Conservation (phyloP, 1,140 invertebrate genomes). For the Lerema accius region DNA sequence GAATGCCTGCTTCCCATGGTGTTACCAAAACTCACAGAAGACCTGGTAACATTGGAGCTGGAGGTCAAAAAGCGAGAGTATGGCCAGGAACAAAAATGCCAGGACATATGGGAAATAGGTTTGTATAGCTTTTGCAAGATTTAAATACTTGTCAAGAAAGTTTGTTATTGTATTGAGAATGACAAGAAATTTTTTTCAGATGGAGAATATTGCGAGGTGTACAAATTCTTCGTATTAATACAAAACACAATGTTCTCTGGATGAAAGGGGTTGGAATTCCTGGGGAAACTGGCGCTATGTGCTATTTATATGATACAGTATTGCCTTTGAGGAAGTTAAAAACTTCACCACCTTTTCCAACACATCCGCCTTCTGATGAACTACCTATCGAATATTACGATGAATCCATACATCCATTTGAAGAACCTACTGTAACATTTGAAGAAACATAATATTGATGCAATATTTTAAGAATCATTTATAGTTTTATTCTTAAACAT, state of each 20-base stretch:
- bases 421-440: conserved; percentile 80
- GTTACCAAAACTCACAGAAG: conserved; percentile 97
- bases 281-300: conserved; percentile 91
- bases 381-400: conserved; percentile 88
- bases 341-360: conserved; percentile 91
- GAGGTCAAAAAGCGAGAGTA: conserved; percentile 92
- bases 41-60: conserved; percentile 94
- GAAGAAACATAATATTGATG: conserved; percentile 17
- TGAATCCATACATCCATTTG: conserved; percentile 88
- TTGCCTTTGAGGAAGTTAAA: conserved; percentile 84
- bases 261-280: conserved; percentile 91
- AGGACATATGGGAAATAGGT: conserved; percentile 96
- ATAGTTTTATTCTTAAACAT: too few relatives aligned
- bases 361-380: conserved; percentile 85
- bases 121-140: conserved; percentile 4
- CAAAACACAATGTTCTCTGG: conserved; percentile 96
- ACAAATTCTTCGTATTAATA: conserved; percentile 95
- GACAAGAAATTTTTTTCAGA: conserved; percentile 58
- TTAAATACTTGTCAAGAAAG: too few relatives aligned
- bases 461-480: too few relatives aligned
- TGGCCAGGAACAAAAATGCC: conserved; percentile 98
- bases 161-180: neutral
- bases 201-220: conserved; percentile 89
- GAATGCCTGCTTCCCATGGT: conserved; percentile 95
- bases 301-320: conserved; percentile 92